phyloP scores from a whole-genome alignment of 1,140 invertebrate genomes.

The Aradophagus sp. region DNA sequence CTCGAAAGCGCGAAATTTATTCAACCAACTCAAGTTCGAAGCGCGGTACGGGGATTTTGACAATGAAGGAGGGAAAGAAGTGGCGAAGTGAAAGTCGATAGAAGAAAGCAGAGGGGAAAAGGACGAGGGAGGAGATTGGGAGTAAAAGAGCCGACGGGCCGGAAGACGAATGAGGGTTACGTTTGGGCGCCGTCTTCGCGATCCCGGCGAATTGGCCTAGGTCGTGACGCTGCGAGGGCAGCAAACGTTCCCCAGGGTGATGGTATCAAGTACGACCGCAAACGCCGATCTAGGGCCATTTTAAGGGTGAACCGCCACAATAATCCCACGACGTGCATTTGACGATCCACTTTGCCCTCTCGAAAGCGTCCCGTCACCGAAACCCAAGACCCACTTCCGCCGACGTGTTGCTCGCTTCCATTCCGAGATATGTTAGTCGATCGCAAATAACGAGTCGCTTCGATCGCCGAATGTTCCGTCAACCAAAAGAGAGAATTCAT shows the following conservation, averaged over 20 bases:
- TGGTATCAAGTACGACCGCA: constrained; percentile 71
- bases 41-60: no score
- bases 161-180: constrained; percentile 33
- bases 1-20: no score
- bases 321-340: constrained; percentile 50
- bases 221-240: constrained; percentile 68
- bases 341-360: constrained; percentile 48
- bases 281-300: constrained; percentile 70
- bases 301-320: constrained; percentile 58
- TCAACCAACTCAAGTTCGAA: no score
- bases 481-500: no score
- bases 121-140: neutral
- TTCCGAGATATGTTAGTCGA: no score
- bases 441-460: constrained; percentile 1
- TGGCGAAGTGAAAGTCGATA: constrained; percentile 21
- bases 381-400: constrained; percentile 21
- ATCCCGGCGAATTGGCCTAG: constrained; percentile 68
- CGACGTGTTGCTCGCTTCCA: constrained; percentile 2
- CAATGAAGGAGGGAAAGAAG: constrained; percentile 1
- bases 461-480: no score
- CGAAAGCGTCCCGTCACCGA: constrained; percentile 38
- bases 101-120: constrained; percentile 2
- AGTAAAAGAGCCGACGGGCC: constrained; percentile 5
- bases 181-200: constrained; percentile 66
- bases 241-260: constrained; percentile 64